Percentiles rank a stretch among this genome's conserved stretches.
phyloP scores from a whole-genome alignment of 2,888 invertebrate species.

The Cybosia mesomella region DNA sequence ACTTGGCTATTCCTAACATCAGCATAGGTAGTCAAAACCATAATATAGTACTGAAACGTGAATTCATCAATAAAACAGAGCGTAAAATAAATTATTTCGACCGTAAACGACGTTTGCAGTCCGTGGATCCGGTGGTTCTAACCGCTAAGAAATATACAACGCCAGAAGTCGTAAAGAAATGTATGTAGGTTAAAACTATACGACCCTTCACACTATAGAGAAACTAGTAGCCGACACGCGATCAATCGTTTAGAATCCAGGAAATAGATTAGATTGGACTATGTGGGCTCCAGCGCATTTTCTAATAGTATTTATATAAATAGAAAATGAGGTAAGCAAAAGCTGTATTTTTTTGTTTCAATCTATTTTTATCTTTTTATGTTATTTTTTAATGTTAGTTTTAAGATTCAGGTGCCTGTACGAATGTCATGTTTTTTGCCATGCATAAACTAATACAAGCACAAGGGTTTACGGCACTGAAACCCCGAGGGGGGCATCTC shows the following conservation, averaged over 20 bases:
- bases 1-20: background rate
- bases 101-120: constrained; percentile 17
- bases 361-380: too few relatives aligned
- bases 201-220: constrained; percentile 16
- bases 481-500: too few relatives aligned
- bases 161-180: constrained; percentile 17
- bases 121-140: constrained; percentile 14
- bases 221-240: constrained; percentile 16
- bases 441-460: too few relatives aligned
- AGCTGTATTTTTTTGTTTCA: too few relatives aligned
- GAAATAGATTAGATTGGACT: constrained; percentile 13
- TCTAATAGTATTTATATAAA: background rate
- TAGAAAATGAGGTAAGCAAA: too few relatives aligned
- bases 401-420: too few relatives aligned
- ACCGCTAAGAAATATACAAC: constrained; percentile 16
- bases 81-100: constrained; percentile 21
- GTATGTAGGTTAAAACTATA: constrained; percentile 22
- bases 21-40: constrained; percentile 1
- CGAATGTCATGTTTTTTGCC: too few relatives aligned
- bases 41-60: background rate
- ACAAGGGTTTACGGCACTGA: too few relatives aligned
- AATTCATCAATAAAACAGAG: constrained; percentile 8
- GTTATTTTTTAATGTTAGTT: too few relatives aligned
- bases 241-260: constrained; percentile 16
- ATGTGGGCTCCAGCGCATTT: background rate